Evolutionary conservation across 1,140 invertebrate species (phyloP), one percentile per base, ranked within the genome.

Genomic region (Neodiprion pinetum): DNA sequence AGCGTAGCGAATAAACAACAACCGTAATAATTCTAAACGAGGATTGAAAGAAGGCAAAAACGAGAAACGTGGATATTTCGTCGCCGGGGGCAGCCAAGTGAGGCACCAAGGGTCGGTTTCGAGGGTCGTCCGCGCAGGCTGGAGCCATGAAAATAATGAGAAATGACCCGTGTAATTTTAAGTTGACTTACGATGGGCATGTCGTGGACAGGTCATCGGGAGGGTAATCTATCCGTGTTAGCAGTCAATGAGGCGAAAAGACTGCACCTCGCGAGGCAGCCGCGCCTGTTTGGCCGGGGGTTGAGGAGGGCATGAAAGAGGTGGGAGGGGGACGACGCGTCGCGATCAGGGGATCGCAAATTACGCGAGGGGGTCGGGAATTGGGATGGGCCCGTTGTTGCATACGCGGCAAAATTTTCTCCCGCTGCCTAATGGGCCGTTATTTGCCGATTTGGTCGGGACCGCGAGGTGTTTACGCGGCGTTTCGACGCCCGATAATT

Each of bases 91-190:
- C 28, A 40, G 28, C 28, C 28, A 40, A 40, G 28, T 40, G 1
- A 40, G 28, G 28, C 2, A 40, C 28, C 5, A 40, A 5, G 28
- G 28, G 28, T 40, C 28, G 28, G 28, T 40, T 40, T 40, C 28
- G 5, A 40, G 28, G 28, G 28, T 40, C 28, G 28, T 40, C 28
- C 28, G 28, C 28, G 5, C 0, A 3, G 28, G 28, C 28, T 40
- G 28, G 28, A 40, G 11, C 53, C 11, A 61, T 61, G 53, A 61
- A 61, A 17, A 61, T 61, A 61, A 61, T 11, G 53, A 61, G 53
- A 61, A 61, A 61, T 61, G 53, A 61, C 53, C 53, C 53, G 53
- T 61, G 53, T 61, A 61, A 61, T 61, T 61, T 61, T 61, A 61
- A 61, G 53, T 61, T 61, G 53, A 61, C 53, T 61, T 61, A 61